Percentiles rank a stretch among this genome's conserved stretches.
phyloP scores from a whole-genome alignment of 1,140 invertebrate species.

The Monomorium pharaonis region DNA sequence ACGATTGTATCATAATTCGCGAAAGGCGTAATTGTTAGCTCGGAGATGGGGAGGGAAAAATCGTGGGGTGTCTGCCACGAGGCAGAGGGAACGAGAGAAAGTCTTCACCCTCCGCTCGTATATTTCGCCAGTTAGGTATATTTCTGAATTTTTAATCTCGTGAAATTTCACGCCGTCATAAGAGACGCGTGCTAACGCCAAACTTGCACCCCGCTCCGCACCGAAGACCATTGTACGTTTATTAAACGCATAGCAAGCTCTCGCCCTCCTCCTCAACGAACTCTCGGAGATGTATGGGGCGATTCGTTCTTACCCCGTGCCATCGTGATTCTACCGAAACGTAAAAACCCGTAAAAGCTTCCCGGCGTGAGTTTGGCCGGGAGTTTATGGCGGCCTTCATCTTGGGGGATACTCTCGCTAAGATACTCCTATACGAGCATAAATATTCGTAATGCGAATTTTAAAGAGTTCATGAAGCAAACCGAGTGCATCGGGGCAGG shows the following conservation, averaged over 20 bases:
- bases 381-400: neutral
- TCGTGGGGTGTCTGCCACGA: neutral
- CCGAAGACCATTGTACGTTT: slow-evolving; percentile 65
- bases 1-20: slow-evolving; percentile 36
- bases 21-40: slow-evolving; percentile 45
- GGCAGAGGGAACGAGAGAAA: neutral
- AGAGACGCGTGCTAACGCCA: slow-evolving; percentile 60
- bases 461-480: neutral
- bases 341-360: slow-evolving; percentile 38
- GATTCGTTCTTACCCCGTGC: slow-evolving; percentile 60
- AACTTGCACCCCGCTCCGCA: slow-evolving; percentile 48
- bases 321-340: slow-evolving; percentile 54
- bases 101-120: slow-evolving; percentile 43
- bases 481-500: neutral
- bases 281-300: slow-evolving; percentile 25
- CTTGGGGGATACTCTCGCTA: neutral
- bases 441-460: slow-evolving; percentile 10
- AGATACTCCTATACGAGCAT: slow-evolving; percentile 2
- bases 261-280: neutral
- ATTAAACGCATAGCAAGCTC: slow-evolving; percentile 61
- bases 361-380: neutral
- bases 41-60: neutral
- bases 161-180: slow-evolving; percentile 72
- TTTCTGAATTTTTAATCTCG: slow-evolving; percentile 80
- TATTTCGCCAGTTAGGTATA: slow-evolving; percentile 64